Evolutionary conservation across 2,797 vertebrate genomes (phyloP), one percentile per base, ranked within the genome.

Genomic region (Chanos chanos): DNA sequence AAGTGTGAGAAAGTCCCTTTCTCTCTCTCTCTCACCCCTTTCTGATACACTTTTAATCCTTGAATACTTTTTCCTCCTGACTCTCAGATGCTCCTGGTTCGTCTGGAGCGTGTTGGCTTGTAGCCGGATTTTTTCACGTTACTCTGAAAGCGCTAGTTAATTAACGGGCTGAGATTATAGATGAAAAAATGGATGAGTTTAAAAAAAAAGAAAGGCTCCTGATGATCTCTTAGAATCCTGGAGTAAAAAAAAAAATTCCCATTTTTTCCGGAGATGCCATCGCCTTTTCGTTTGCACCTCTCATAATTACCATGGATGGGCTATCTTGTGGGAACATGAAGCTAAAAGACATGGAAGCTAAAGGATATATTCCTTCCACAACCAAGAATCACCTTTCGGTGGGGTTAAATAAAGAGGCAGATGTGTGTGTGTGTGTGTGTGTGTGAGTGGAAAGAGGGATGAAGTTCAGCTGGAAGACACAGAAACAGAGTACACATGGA

Each of bases 151-250:
- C n/a, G 40, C 49, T 66, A 50, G 58, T 66, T 75, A 72, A 75
- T 72, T 70, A 72, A 63, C 3, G 36, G 40, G 44, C 67, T 34
- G 70, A 75, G 66, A 72, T 72, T 71, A 75, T 33, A 25, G 22
- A 40, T 63, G 51, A 75, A 72, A 75, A 75, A 61, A n/a, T n/a
- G n/a, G n/a, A n/a, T n/a, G n/a, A n/a, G n/a, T n/a, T n/a, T n/a
- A n/a, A 65, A 60, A 61, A 63, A 58, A 31, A 60, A 63, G 64
- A 70, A 72, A 72, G 75, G 64, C 60, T 70, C 21, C 63, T 67
- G 64, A 72, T 72, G 61, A 75, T 72, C 64, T 64, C 39, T 16
- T 36, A 44, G 55, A 63, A 61, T 69, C 59, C 61, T 36, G 31
- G 41, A n/a, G n/a, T n/a, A n/a, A n/a, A n/a, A n/a, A n/a, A 53